These are phyloP conservation scores for Euclidia mi DNA, from an alignment of 2,888 invertebrate genomes.

Conservation along the genomic window DNA sequence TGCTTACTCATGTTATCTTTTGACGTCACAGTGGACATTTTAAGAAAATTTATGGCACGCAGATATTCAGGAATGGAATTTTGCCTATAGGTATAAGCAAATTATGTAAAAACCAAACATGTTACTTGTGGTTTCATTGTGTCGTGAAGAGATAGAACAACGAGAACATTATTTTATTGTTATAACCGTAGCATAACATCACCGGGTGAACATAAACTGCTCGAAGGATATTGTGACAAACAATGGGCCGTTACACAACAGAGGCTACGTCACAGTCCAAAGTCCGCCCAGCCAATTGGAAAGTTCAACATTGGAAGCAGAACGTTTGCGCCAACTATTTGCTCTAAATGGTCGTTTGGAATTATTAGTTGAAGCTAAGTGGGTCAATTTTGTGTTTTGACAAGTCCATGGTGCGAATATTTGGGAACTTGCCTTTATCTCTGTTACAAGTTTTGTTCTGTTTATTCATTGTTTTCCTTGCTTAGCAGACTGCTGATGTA, in stretches of 20 bases:
- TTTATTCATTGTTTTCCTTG: no score
- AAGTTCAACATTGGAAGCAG: slow-evolving; percentile 68
- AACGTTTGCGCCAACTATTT: slow-evolving; percentile 54
- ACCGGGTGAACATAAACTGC: slow-evolving; percentile 48
- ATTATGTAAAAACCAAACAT: no score
- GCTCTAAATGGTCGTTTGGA: slow-evolving; percentile 47
- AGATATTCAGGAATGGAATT: no score
- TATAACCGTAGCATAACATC: slow-evolving; percentile 25
- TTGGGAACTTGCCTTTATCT: not conserved
- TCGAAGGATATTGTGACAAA: slow-evolving; percentile 70
- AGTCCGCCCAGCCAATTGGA: slow-evolving; percentile 77
- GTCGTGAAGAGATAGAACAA: not conserved
- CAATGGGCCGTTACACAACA: slow-evolving; percentile 62
- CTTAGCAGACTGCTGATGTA: no score
- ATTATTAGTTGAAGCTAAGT: slow-evolving; percentile 43
- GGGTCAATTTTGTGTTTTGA: slow-evolving; percentile 45
- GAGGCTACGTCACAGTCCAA: slow-evolving; percentile 73
- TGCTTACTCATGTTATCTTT: not conserved
- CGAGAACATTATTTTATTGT: slow-evolving; percentile 12
- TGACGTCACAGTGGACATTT: not conserved
- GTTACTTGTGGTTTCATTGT: not conserved
- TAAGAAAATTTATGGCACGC: not conserved
- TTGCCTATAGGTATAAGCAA: no score
- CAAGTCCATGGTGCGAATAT: slow-evolving; percentile 30
- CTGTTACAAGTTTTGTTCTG: not conserved